A percentile compares a stretch with the other conserved stretches of the same genome.
phyloP scores from a whole-genome alignment of 2,888 invertebrate species.

The Nysson spinosus region DNA sequence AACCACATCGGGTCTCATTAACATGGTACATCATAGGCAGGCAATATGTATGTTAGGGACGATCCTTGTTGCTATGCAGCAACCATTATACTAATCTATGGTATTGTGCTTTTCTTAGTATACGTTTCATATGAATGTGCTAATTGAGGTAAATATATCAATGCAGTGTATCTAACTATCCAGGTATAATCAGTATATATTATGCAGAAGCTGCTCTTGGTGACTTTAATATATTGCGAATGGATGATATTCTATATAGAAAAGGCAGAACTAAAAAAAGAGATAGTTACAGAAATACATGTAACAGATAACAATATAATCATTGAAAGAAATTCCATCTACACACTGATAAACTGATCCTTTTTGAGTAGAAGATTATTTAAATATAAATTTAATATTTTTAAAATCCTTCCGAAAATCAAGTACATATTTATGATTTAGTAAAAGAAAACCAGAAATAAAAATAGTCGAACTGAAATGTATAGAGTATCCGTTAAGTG shows the following conservation, averaged over 20 bases:
- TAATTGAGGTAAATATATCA: constrained; percentile 54
- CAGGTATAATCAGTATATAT: constrained; percentile 47
- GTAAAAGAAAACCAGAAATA: too few relatives aligned
- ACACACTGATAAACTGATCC: too few relatives aligned
- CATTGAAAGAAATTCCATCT: too few relatives aligned
- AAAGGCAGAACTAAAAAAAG: constrained; percentile 5
- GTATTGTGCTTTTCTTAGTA: constrained; percentile 62
- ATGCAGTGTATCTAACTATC: constrained; percentile 53
- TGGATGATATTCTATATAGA: constrained; percentile 20
- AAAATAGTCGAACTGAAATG: too few relatives aligned
- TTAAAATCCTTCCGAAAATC: too few relatives aligned
- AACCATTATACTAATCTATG: constrained; percentile 66
- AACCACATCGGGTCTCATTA: constrained; percentile 40
- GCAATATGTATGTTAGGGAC: constrained; percentile 68
- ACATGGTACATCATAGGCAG: constrained; percentile 54
- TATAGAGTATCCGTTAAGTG: too few relatives aligned
- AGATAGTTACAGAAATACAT: not conserved
- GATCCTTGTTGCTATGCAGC: constrained; percentile 64
- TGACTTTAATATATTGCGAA: constrained; percentile 25
- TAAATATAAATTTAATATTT: too few relatives aligned
- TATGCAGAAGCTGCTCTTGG: constrained; percentile 35
- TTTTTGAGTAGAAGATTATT: too few relatives aligned
- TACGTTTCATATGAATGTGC: constrained; percentile 48
- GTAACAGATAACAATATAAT: too few relatives aligned
- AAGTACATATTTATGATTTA: too few relatives aligned